Evolutionary conservation across 2,113 vertebrate genomes (phyloP), one percentile per base, ranked within the genome.

Genomic region (Vulpes ferrilata): DNA sequence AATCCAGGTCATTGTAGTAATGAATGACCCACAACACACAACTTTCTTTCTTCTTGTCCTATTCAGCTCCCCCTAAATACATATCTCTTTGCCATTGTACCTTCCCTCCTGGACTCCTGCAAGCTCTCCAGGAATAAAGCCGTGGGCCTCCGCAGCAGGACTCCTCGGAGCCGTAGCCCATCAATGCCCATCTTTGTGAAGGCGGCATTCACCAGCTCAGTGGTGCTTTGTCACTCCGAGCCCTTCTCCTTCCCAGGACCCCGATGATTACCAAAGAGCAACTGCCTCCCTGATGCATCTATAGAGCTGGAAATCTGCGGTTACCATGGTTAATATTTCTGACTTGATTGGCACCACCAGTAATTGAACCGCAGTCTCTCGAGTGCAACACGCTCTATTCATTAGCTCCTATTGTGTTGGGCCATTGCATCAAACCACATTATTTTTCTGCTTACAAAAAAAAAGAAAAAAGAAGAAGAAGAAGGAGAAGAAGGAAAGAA

Each of bases 321-420:
- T 98, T 98, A 95, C 98, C 96, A 97, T 97, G 97, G 98, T 96
- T 98, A 96, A 98, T 97, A 97, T 98, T 98, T 97, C 97, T 96
- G 95, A 95, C 93, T 97, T 98, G 98, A 98, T 96, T 98, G 98
- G 97, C 98, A 98, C 96, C 94, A 95, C 65, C 88, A 93, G 95
- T 98, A 98, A 98, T 93, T 97, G 97, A 98, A 97, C 98, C 48
- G 74, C 97, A 86, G 97, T 96, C 98, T 98, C 98, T 95, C 30
- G 55, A 97, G 98, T 92, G 88, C 96, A 95, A 87, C 83, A 88
- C 38, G 60, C 96, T 98, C 97, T 97, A 84, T 98, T 98, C 97
- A 98, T 99, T 96, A 98, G 97, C 96, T 92, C 74, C 98, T 98
- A 96, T 98, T 98, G 97, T 98, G 95, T 95, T 65, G 94, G 96